Evolutionary conservation across 2,797 vertebrate genomes (phyloP), one percentile per base, ranked within the genome.

Genomic region (Pygocentrus nattereri): DNA sequence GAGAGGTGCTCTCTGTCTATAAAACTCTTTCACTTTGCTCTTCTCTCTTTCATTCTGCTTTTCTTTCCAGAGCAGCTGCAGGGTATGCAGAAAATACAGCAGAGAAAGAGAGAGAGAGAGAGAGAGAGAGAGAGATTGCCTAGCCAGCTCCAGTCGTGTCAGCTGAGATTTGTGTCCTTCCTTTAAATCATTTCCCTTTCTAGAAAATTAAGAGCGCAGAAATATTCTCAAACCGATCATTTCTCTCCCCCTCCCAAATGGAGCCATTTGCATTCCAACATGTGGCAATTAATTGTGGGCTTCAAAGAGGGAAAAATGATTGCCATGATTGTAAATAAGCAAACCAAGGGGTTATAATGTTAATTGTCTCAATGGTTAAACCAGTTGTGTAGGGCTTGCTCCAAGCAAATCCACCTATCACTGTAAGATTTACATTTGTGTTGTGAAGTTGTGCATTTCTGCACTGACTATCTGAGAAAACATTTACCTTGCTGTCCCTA

Each of bases 141-240:
- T 84, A 62, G 82, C 90, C 86, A 90, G 91, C 91, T 91, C 88
- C 89, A 90, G 91, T 86, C 90, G 92, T 93, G 93, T 94, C 93
- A 93, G 88, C 88, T 84, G 88, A 95, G 92, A 95, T 95, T 94
- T 95, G 93, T 94, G 91, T 90, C 86, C 90, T 90, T 91, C 88
- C 91, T 91, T 90, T 95, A 94, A 94, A 94, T 94, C 89, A 95
- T 94, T 94, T 94, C 90, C 92, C 94, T 94, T 91, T 95, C 94
- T 94, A 92, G 92, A 93, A 94, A 93, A 94, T 95, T 94, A 94
- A 92, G 90, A 93, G 89, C 84, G 91, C 90, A 91, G 91, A 93
- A 93, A 93, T 94, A 93, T 93, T 94, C 92, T 92, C 88, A 92
- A 93, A 92, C 90, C 90, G 91, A 92, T 92, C 81, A 90, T 93